These are phyloP conservation scores for Corbicula japonica DNA, from an alignment of 2,888 invertebrate genomes.

Conservation along the genomic window DNA sequence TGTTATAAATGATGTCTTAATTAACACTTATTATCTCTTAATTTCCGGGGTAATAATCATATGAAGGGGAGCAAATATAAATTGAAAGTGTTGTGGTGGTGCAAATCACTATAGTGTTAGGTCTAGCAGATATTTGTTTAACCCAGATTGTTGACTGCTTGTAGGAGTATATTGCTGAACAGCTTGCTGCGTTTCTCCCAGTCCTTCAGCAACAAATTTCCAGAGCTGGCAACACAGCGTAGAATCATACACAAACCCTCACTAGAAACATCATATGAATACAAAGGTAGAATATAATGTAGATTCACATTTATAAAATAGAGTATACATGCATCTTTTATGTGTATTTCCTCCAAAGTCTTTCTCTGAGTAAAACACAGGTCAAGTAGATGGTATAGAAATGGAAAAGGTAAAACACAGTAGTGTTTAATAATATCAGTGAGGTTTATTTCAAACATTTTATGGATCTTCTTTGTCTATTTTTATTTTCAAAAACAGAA, in stretches of 20 bases:
- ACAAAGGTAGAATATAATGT: slow-evolving; percentile 63
- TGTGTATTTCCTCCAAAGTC: not conserved
- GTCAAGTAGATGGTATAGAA: no score
- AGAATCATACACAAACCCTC: slow-evolving; percentile 66
- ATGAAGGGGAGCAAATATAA: not conserved
- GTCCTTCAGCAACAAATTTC: slow-evolving; percentile 68
- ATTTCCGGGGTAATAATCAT: not conserved
- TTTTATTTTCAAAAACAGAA: no score
- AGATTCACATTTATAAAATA: not conserved
- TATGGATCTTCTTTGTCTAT: no score
- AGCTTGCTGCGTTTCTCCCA: slow-evolving; percentile 77
- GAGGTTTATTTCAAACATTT: slow-evolving; percentile 85
- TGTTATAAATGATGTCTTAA: no score
- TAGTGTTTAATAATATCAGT: slow-evolving; percentile 90
- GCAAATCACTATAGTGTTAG: not conserved
- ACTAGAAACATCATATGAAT: slow-evolving; percentile 72
- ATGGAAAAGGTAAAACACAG: no score
- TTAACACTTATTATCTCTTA: not conserved
- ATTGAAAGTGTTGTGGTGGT: not conserved
- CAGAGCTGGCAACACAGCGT: slow-evolving; percentile 70
- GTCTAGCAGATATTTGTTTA: slow-evolving; percentile 31
- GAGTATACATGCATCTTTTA: not conserved
- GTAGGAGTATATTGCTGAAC: slow-evolving; percentile 67
- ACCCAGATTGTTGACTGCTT: no score
- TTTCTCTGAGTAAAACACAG: slow-evolving; percentile 39